Conservation (phyloP, 2,888 invertebrate species). For the Autographa gamma region DNA sequence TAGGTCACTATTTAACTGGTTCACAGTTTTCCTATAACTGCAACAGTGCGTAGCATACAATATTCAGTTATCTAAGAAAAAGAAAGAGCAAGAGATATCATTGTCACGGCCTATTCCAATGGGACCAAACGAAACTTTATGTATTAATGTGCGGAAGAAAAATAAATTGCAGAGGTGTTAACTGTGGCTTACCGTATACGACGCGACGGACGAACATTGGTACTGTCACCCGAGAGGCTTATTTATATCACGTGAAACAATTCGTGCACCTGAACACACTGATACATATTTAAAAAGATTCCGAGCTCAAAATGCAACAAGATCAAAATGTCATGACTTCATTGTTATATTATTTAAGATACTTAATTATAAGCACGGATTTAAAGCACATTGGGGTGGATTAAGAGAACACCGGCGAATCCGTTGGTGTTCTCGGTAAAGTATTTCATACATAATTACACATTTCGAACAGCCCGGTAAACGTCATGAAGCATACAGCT, state of each 20-base stretch:
- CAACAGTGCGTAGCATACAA: neutral
- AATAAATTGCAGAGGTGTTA: slow-evolving; percentile 5
- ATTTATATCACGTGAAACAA: neutral
- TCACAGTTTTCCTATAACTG: neutral
- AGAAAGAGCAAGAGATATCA: neutral
- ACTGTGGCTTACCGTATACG: neutral
- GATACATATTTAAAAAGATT: neutral
- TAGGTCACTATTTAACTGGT: neutral
- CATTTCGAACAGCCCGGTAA: neutral
- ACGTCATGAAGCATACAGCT: neutral
- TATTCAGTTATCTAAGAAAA: neutral
- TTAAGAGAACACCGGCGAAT: slow-evolving; percentile 1
- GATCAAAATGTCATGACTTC: slow-evolving; percentile 4
- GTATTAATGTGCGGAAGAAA: slow-evolving; percentile 1
- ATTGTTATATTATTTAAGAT: slow-evolving; percentile 1
- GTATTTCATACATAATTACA: neutral
- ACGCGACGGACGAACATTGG: neutral
- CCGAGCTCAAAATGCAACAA: neutral
- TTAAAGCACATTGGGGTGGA: neutral
- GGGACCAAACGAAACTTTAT: neutral
- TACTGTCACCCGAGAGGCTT: slow-evolving; percentile 1
- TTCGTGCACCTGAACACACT: neutral
- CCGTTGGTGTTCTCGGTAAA: neutral
- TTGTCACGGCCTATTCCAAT: neutral
- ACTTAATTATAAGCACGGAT: neutral